These are phyloP conservation scores for Neopipo cinnamomea DNA, from an alignment of 2,113 vertebrate genomes.

Conservation along the genomic window DNA sequence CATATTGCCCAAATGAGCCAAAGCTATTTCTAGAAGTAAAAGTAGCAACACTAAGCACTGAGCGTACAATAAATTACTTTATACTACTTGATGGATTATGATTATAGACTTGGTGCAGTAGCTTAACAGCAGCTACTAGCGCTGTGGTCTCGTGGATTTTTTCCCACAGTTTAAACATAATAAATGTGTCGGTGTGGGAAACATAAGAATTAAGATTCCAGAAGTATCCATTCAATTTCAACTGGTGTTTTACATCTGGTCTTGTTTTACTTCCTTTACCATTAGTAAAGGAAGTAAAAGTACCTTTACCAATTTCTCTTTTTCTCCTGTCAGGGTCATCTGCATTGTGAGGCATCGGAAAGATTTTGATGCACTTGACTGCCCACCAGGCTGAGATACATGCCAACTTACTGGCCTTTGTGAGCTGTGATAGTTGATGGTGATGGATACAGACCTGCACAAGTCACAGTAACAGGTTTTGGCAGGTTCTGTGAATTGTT, in stretches of 20 bases:
- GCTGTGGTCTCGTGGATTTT: background rate
- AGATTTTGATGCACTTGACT: background rate
- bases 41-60: background rate
- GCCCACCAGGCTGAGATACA: background rate
- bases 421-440: background rate
- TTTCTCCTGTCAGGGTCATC: background rate
- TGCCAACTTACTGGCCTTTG: background rate
- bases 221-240: background rate
- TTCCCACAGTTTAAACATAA: background rate
- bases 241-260: background rate
- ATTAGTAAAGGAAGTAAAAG: too few relatives aligned
- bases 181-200: background rate
- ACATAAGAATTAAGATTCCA: background rate
- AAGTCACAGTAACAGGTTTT: background rate
- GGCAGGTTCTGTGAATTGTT: background rate
- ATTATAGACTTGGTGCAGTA: constrained; percentile 14
- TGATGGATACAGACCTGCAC: background rate
- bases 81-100: constrained; percentile 57
- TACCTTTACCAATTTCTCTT: background rate
- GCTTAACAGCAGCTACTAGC: background rate
- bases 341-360: background rate
- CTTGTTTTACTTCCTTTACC: background rate
- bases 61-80: constrained; percentile 49
- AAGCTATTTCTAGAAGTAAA: constrained; percentile 60
- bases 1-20: constrained; percentile 44